Base-by-base conservation (phyloP, 2,888 invertebrate species). In the Philaethria dido region DNA sequence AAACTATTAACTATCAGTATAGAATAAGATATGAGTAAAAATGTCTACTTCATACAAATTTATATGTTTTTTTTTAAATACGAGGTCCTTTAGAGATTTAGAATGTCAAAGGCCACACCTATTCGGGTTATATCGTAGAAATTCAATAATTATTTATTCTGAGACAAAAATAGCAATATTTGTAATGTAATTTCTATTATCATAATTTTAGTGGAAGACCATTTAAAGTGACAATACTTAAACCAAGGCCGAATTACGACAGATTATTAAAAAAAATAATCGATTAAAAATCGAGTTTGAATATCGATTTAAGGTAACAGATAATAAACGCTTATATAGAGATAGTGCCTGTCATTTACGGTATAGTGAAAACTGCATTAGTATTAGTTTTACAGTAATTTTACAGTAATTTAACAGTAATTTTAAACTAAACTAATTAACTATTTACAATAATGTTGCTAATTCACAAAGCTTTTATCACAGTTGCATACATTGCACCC, bases 401-500 rank as follows among this genome's bases (percentile, higher is more conserved):
- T 48, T 22, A 55, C 18, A n/a, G n/a, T n/a, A n/a, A n/a, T n/a
- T n/a, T n/a, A n/a, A n/a, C n/a, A n/a, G n/a, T n/a, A n/a, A n/a
- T n/a, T n/a, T 36, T 22, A 63, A 52, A 57, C 57, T 55, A 68
- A 64, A 66, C 63, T 64, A 62, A 66, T 55, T 59, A 59, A 54
- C 62, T 70, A 81, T 78, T 78, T 73, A 77, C 75, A 76, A 72
- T 77, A 52, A 77, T 72, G 76, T 74, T 81, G 82, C 85, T 79
- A 78, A 80, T 82, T 82, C 82, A 85, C 86, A 86, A 83, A 84
- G 80, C 83, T 77, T 79, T 73, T 89, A 89, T 89, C 89, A 90
- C 90, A 89, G 90, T 85, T 85, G 79, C 84, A 86, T 85, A 82
- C 80, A 83, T 83, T 83, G 82, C 88, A 86, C 86, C 83, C 69